Evolutionary conservation across 2,797 vertebrate genomes (phyloP), one percentile per base, ranked within the genome.

Genomic region (Eupleurogrammus muticus): DNA sequence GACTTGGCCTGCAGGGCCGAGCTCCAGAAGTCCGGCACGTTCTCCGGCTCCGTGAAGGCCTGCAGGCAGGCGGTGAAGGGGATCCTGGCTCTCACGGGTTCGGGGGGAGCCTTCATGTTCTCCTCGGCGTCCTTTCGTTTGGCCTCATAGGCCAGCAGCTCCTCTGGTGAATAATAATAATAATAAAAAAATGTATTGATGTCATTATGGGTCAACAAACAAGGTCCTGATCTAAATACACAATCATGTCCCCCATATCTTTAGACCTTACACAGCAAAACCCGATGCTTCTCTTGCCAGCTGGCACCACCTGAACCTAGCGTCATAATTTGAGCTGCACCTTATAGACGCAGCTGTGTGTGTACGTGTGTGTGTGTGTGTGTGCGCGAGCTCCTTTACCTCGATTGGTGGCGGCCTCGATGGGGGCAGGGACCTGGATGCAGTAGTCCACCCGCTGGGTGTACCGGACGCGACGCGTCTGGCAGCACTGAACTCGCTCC

Each of bases 1-100:
- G 98, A 99, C 83, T 98, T 99, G 76, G 98, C 98, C 89, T 99
- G 98, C 62, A 99, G 94, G 3, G 97, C 98, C 2, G 97, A 98
- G 92, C 98, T 99, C 98, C 98, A 99, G 94, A 99, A 99, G 83
- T 99, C 97, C 0, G 94, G 93, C 12, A 99, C 98, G 0, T 99
- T 99, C 34, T 95, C 97, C 0, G 98, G 98, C 72, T 99, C 98
- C 2, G 95, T 95, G 84, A 97, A 98, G 70, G 97, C 98, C 90
- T 99, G 97, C 35, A 99, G 92, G 81, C 98, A 99, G 0, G 98
- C 97, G 8, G 95, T 96, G 77, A 99, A 99, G 0, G 98, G 98
- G 84, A 99, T 94, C 75, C 94, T 94, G n/a, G 97, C 98, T 46
- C 95, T 94, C 19, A 99, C 95, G 0, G 97, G 89, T 79, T 97